phyloP scores from a whole-genome alignment of 2,113 vertebrate species.

The Coptodon bakossiorum region DNA sequence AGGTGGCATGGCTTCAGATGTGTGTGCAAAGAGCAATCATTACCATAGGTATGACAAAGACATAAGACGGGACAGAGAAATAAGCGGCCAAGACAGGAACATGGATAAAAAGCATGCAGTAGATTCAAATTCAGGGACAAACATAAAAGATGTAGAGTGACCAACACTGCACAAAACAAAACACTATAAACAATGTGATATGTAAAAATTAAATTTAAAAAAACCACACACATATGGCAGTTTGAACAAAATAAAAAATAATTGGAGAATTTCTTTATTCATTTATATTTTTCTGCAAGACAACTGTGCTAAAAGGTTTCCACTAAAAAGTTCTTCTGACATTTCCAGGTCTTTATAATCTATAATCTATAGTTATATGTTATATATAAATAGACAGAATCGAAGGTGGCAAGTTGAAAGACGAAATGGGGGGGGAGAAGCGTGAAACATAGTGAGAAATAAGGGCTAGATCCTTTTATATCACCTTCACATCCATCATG shows the following conservation, averaged over 20 bases:
- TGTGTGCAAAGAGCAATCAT: not conserved
- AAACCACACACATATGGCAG: not conserved
- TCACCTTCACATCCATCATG: slow-evolving; percentile 15
- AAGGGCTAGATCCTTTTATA: not conserved
- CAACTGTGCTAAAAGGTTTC: not conserved
- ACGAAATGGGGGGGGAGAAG: not conserved
- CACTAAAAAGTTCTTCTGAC: not conserved
- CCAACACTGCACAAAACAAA: not conserved
- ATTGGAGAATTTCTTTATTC: not conserved
- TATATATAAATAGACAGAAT: slow-evolving; percentile 3
- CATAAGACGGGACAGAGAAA: not conserved
- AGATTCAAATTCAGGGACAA: not conserved
- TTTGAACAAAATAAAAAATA: not conserved
- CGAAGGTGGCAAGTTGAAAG: not conserved
- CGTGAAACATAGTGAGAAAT: not conserved
- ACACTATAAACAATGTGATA: not conserved
- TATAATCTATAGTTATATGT: not conserved
- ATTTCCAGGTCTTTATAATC: not conserved
- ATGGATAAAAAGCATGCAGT: not conserved
- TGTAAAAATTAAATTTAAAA: rapidly evolving
- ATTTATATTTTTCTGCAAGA: not conserved
- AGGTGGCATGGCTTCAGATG: not conserved
- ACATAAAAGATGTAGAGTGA: not conserved
- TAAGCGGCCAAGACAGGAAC: not conserved
- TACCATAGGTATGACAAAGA: not conserved